These are phyloP conservation scores for Subanguina moxae DNA, from an alignment of 1,140 invertebrate genomes.

Conservation along the genomic window DNA sequence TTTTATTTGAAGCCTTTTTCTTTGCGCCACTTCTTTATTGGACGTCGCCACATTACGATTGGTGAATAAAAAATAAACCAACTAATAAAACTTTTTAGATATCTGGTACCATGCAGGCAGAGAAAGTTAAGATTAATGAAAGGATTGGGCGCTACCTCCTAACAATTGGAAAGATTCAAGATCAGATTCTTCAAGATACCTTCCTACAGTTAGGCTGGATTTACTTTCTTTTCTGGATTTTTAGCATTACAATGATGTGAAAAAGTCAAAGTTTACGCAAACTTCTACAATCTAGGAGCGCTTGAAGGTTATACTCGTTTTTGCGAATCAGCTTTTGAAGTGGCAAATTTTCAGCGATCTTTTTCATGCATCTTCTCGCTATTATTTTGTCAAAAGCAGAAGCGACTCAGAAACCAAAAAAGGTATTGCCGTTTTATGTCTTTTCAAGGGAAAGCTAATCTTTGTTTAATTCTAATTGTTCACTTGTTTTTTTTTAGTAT, in stretches of 20 bases:
- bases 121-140: neutral
- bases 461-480: neutral
- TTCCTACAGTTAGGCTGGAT: too few relatives aligned
- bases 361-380: too few relatives aligned
- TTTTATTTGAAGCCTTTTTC: too few relatives aligned
- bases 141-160: neutral
- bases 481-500: conserved; percentile 11
- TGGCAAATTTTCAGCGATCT: too few relatives aligned
- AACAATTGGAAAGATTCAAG: neutral
- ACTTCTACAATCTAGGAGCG: conserved; percentile 8
- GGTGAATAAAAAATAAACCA: too few relatives aligned
- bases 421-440: conserved; percentile 12
- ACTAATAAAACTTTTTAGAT: too few relatives aligned
- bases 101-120: neutral
- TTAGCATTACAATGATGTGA: neutral
- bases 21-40: too few relatives aligned
- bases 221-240: conserved; percentile 11
- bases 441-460: conserved; percentile 13
- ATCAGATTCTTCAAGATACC: neutral
- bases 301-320: conserved; percentile 6
- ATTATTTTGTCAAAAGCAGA: conserved; percentile 14
- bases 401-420: neutral
- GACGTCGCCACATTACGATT: too few relatives aligned
- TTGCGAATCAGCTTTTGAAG: too few relatives aligned
- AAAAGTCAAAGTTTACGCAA: neutral